These are phyloP conservation scores for Caenorhabditis macrosperma DNA, from an alignment of 2,888 invertebrate species.

Conservation along the genomic window DNA sequence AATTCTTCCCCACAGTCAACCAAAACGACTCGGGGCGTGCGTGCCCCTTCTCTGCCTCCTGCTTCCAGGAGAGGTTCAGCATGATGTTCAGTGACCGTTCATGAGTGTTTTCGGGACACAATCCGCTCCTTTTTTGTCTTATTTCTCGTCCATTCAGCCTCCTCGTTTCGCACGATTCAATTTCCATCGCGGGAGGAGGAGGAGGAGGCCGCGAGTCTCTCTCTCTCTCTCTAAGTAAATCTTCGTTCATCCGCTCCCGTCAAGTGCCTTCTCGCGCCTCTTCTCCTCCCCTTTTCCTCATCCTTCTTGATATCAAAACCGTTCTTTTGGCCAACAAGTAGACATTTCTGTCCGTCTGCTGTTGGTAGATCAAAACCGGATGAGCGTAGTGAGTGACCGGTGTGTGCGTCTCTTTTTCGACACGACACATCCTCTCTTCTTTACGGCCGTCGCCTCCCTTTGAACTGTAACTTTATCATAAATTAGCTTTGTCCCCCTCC, in stretches of 20 bases:
- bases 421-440: slow-evolving; percentile 18
- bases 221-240: slow-evolving; percentile 44
- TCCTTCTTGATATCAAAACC: slow-evolving; percentile 37
- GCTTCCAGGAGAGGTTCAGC: slow-evolving; percentile 4
- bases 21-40: too few species aligned
- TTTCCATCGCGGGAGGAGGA: too few species aligned
- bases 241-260: slow-evolving; percentile 30
- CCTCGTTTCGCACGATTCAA: slow-evolving; percentile 41
- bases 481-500: slow-evolving; percentile 46
- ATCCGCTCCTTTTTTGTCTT: slow-evolving; percentile 25
- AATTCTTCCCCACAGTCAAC: too few species aligned
- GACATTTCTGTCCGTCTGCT: too few species aligned
- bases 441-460: slow-evolving; percentile 34
- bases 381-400: slow-evolving; percentile 14
- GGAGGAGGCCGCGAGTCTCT: slow-evolving; percentile 27
- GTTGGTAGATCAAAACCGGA: slow-evolving; percentile 16
- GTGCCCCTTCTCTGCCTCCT: too few species aligned
- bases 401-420: slow-evolving; percentile 7
- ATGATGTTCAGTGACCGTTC: too few species aligned
- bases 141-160: slow-evolving; percentile 1
- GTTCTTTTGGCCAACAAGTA: slow-evolving; percentile 12
- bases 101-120: slow-evolving; percentile 33
- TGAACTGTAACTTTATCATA: slow-evolving; percentile 49
- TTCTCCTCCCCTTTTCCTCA: neutral
- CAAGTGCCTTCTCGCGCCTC: slow-evolving; percentile 34